Percentiles rank a stretch among this genome's conserved stretches.
phyloP scores from a whole-genome alignment of 2,113 vertebrate species.

The Excalfactoria chinensis region DNA sequence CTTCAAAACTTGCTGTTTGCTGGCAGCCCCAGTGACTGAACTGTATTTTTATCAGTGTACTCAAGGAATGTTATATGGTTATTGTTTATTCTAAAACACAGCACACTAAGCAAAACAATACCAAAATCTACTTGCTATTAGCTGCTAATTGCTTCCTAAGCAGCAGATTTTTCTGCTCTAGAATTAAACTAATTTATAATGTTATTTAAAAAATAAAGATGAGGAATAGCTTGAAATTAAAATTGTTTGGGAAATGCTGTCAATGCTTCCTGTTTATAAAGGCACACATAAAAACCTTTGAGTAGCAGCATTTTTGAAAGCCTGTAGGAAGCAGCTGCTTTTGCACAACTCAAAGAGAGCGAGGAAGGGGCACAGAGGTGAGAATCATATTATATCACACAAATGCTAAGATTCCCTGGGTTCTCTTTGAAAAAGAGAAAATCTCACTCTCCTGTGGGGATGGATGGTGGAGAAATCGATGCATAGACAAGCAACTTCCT shows the following conservation, averaged over 20 bases:
- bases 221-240: background rate
- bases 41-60: background rate
- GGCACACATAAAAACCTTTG: background rate
- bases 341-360: background rate
- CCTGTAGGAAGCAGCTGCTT: background rate
- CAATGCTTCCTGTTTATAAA: background rate
- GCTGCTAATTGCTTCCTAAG: conserved; percentile 22
- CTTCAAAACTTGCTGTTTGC: background rate
- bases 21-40: background rate
- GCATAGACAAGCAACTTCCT: background rate
- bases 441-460: background rate
- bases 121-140: background rate
- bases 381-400: background rate
- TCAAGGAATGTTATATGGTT: background rate
- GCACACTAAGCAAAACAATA: background rate
- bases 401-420: background rate
- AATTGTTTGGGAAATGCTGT: background rate
- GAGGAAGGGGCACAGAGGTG: background rate
- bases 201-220: conserved; percentile 21
- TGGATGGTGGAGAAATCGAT: background rate
- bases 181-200: conserved; percentile 22
- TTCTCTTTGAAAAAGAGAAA: background rate
- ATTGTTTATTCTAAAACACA: conserved; percentile 4
- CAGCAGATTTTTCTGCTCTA: background rate
- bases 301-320: background rate